These are phyloP conservation scores for Bryconaethiops microstoma DNA, from an alignment of 2,797 vertebrate species.

Conservation along the genomic window DNA sequence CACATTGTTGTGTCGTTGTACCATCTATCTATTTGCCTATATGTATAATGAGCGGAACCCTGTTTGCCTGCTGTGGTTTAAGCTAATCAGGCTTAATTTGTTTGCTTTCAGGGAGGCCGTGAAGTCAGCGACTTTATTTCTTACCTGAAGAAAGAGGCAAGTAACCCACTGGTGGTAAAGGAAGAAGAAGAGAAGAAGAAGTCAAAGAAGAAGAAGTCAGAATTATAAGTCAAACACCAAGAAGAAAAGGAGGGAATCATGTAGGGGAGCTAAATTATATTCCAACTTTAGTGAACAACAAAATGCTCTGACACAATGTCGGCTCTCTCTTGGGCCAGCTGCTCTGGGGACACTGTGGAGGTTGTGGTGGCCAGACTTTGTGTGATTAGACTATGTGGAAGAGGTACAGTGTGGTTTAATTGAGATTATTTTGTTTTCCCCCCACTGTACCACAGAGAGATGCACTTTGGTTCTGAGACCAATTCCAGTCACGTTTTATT, in stretches of 20 bases:
- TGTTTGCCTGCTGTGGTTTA: neutral
- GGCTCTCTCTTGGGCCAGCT: constrained; percentile 68
- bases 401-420: constrained; percentile 68
- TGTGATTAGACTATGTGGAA: constrained; percentile 64
- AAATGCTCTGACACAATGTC: constrained; percentile 74
- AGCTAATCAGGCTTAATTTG: constrained; percentile 20
- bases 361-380: constrained; percentile 70
- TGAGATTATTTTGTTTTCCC: constrained; percentile 67
- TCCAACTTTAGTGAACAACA: constrained; percentile 77
- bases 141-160: constrained; percentile 93
- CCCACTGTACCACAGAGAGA: constrained; percentile 72
- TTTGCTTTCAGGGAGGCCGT: constrained; percentile 86
- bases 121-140: constrained; percentile 93
- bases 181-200: constrained; percentile 89
- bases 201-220: constrained; percentile 86
- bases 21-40: neutral
- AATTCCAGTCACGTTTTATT: constrained; percentile 69
- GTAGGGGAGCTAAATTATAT: constrained; percentile 77
- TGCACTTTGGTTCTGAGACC: constrained; percentile 76
- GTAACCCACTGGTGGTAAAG: constrained; percentile 82
- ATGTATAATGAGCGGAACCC: neutral
- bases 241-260: constrained; percentile 55
- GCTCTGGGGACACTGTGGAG: constrained; percentile 71
- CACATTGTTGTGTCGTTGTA: neutral
- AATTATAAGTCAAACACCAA: constrained; percentile 82